A percentile compares a stretch with the other conserved stretches of the same genome.
Conservation (phyloP, 2,888 invertebrate genomes). For the Apantesis nais region DNA sequence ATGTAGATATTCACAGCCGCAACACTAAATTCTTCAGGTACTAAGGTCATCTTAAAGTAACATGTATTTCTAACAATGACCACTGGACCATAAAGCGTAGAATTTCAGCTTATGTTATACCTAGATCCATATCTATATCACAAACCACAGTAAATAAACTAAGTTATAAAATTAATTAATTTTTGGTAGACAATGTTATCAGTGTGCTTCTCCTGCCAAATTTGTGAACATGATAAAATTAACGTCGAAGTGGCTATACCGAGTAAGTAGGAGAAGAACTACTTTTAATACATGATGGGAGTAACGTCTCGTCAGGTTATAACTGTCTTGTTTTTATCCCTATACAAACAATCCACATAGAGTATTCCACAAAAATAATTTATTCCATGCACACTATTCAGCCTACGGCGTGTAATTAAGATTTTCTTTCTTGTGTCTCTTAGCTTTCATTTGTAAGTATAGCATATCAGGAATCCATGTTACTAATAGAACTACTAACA, state of each 20-base stretch:
- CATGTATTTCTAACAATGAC: slow-evolving; percentile 17
- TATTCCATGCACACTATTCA: slow-evolving; percentile 26
- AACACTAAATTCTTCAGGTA: slow-evolving; percentile 36
- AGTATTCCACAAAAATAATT: slow-evolving; percentile 40
- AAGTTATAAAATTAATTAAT: not conserved
- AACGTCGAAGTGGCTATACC: not conserved
- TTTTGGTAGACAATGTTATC: not conserved
- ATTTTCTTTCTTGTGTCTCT: slow-evolving; percentile 55
- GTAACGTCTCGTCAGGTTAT: slow-evolving; percentile 19
- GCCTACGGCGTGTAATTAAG: slow-evolving; percentile 56
- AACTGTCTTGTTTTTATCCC: slow-evolving; percentile 20
- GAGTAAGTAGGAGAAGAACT: not conserved
- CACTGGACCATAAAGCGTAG: slow-evolving; percentile 17
- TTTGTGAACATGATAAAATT: not conserved
- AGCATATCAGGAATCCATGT: slow-evolving; percentile 87
- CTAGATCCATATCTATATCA: not conserved
- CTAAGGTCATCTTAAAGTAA: slow-evolving; percentile 28
- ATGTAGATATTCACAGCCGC: slow-evolving; percentile 41
- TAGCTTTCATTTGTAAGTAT: slow-evolving; percentile 65
- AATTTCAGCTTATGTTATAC: slow-evolving; percentile 4
- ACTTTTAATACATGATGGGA: not conserved
- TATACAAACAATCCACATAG: slow-evolving; percentile 20
- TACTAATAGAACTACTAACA: slow-evolving; percentile 82
- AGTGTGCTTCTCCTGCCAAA: not conserved
- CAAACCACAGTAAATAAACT: not conserved